Evolutionary conservation across 2,888 invertebrate species (phyloP).

Genomic region (Euspilapteryx auroguttella): DNA sequence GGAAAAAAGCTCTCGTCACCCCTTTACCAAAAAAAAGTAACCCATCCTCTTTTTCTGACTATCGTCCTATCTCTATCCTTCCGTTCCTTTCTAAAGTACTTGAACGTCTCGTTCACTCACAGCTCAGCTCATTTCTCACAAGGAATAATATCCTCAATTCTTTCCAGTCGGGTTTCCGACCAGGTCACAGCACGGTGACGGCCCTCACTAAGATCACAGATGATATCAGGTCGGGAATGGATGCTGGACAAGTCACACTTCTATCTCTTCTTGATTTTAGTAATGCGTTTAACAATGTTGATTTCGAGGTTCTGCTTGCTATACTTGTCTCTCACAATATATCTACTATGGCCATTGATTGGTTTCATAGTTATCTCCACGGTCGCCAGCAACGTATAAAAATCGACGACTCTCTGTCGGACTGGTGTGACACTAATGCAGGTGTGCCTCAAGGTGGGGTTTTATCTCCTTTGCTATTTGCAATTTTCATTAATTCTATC

Average conservation of each 20-base stretch:
- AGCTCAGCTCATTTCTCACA: not conserved
- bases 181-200: slow-evolving; percentile 5
- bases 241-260: not conserved
- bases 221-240: slow-evolving; percentile 2
- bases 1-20: slow-evolving; percentile 6
- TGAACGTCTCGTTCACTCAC: slow-evolving; percentile 5
- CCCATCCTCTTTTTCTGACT: slow-evolving; percentile 5
- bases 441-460: slow-evolving; percentile 4
- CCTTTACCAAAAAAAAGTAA: slow-evolving; percentile 7
- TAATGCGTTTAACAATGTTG: slow-evolving; percentile 1
- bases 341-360: not conserved
- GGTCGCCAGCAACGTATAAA: slow-evolving; percentile 2
- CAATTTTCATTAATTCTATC: slow-evolving; percentile 2
- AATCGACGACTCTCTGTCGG: not conserved
- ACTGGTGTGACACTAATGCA: slow-evolving; percentile 2
- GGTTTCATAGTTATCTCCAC: slow-evolving; percentile 2
- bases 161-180: slow-evolving; percentile 6
- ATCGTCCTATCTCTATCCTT: slow-evolving; percentile 8
- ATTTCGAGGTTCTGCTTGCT: not conserved
- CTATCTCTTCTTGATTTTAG: slow-evolving; percentile 2
- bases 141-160: slow-evolving; percentile 1
- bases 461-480: slow-evolving; percentile 3
- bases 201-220: slow-evolving; percentile 5
- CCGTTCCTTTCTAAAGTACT: slow-evolving; percentile 7
- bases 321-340: slow-evolving; percentile 2